phyloP scores from a whole-genome alignment of 1,140 invertebrate genomes.

The Panagrolaimus sp. region DNA sequence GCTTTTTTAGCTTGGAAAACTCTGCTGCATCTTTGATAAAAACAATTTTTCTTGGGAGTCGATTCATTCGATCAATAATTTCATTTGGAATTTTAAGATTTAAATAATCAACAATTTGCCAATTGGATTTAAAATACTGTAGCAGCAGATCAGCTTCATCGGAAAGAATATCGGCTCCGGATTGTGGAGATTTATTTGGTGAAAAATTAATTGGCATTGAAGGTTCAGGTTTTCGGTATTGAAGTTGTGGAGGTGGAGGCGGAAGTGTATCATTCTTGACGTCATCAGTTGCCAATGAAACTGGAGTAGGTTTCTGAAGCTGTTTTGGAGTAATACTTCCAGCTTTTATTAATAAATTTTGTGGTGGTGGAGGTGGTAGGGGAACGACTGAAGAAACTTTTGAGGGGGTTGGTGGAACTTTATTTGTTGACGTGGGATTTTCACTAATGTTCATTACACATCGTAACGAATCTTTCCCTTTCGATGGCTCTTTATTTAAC shows the following conservation, averaged over 20 bases:
- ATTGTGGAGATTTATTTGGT: neutral
- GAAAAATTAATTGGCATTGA: neutral
- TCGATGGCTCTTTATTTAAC: neutral
- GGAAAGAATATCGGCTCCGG: neutral
- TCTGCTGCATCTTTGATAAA: neutral
- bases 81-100: neutral
- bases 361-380: neutral
- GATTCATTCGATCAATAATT: neutral
- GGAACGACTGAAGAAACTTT: neutral
- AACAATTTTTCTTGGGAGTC: neutral
- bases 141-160: conserved; percentile 11
- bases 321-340: neutral
- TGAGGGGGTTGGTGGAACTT: neutral
- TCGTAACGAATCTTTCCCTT: neutral
- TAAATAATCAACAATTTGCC: conserved; percentile 1
- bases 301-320: neutral
- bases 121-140: neutral
- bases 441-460: neutral
- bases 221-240: neutral
- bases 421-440: neutral
- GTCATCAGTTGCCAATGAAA: neutral
- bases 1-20: neutral
- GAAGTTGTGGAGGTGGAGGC: neutral
- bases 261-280: neutral
- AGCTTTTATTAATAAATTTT: neutral